Percentiles rank a stretch among this genome's conserved stretches.
Evolutionary conservation across 1,140 invertebrate genomes (phyloP).

Genomic region (Battus philenor): DNA sequence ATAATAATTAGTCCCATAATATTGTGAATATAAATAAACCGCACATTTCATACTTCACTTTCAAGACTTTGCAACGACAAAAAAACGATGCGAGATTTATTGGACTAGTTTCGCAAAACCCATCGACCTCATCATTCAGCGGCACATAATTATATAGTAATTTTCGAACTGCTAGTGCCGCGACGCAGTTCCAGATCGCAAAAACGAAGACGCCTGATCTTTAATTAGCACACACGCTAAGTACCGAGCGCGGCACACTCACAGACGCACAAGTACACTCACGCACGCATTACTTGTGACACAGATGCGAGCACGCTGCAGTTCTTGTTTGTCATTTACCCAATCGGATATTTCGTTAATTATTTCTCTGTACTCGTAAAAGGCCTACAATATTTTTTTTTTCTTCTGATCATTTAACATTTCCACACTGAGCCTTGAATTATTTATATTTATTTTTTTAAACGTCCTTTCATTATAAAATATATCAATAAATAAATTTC

Average conservation of each 20-base stretch:
- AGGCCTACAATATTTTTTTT: too few relatives aligned
- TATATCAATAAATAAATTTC: too few relatives aligned
- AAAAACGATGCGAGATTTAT: background rate
- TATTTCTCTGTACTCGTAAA: too few relatives aligned
- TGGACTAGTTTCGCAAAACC: too few relatives aligned
- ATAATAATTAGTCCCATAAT: too few relatives aligned
- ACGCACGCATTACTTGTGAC: constrained; percentile 17
- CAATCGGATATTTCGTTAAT: too few relatives aligned
- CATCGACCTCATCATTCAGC: background rate
- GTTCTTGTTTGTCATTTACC: background rate
- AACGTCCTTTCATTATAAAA: too few relatives aligned
- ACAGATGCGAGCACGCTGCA: background rate
- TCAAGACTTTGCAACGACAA: background rate
- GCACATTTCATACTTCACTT: too few relatives aligned
- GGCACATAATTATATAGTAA: constrained; percentile 1
- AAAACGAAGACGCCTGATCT: constrained; percentile 38
- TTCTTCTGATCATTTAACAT: too few relatives aligned
- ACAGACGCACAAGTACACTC: constrained; percentile 17
- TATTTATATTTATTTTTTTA: too few relatives aligned
- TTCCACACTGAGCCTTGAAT: too few relatives aligned
- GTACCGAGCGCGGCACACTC: constrained; percentile 19
- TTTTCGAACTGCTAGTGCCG: constrained; percentile 31
- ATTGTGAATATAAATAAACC: too few relatives aligned
- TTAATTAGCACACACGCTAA: constrained; percentile 38
- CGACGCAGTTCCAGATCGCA: constrained; percentile 32